Evolutionary conservation across 2,113 vertebrate species (phyloP).

Genomic region (Nerophis ophidion): DNA sequence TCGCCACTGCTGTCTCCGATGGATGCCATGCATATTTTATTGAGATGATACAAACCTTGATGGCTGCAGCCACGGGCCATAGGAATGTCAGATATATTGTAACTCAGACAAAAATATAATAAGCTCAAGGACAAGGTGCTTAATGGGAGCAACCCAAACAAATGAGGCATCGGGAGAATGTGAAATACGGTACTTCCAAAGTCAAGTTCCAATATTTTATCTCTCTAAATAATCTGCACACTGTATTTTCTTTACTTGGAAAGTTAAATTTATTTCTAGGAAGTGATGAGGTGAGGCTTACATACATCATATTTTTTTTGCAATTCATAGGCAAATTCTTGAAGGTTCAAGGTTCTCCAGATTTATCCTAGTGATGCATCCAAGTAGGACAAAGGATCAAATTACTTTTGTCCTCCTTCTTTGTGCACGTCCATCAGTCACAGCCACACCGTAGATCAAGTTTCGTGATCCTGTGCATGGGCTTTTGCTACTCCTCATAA

Average conservation of each 20-base stretch:
- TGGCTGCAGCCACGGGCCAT: slow-evolving; percentile 26
- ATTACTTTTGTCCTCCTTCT: slow-evolving; percentile 31
- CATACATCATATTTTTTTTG: neutral
- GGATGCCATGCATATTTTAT: slow-evolving; percentile 62
- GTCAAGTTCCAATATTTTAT: too few species aligned
- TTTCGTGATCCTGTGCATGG: slow-evolving; percentile 4
- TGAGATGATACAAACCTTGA: slow-evolving; percentile 25
- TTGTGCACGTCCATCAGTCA: slow-evolving; percentile 17
- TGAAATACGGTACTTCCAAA: too few species aligned
- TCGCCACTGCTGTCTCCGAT: slow-evolving; percentile 21
- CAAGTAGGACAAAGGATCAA: slow-evolving; percentile 7
- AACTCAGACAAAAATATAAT: too few species aligned
- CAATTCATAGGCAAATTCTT: neutral
- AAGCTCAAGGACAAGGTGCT: too few species aligned
- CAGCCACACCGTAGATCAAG: slow-evolving; percentile 8
- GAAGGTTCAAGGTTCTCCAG: slow-evolving; percentile 12
- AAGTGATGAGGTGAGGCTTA: slow-evolving; percentile 8
- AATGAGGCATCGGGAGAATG: too few species aligned
- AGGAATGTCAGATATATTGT: neutral
- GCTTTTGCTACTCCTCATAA: neutral
- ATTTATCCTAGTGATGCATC: slow-evolving; percentile 12
- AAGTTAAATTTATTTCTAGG: neutral
- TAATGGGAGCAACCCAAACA: too few species aligned
- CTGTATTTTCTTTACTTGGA: too few species aligned
- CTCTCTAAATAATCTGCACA: neutral